Percentiles rank a stretch among this genome's conserved stretches.
Conservation (phyloP, 2,113 vertebrate genomes). For the Heterocephalus glaber region DNA sequence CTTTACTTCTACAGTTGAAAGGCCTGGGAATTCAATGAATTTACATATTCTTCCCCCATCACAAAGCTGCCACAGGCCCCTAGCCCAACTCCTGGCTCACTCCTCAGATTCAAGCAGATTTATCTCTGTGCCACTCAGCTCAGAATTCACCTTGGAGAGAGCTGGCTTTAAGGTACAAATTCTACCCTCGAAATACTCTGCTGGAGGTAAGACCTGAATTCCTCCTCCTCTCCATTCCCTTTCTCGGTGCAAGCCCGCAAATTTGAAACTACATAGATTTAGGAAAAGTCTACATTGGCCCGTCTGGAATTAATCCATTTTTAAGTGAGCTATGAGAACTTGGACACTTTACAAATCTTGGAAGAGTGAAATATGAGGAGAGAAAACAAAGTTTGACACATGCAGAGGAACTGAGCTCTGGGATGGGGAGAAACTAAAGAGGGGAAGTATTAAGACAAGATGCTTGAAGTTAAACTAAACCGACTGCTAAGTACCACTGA, state of each 20-base stretch:
- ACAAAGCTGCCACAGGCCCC: conserved; percentile 51
- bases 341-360: conserved; percentile 77
- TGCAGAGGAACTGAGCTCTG: conserved; percentile 59
- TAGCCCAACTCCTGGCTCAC: conserved; percentile 60
- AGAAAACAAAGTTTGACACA: conserved; percentile 73
- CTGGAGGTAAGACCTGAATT: neutral
- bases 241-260: conserved; percentile 1
- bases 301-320: conserved; percentile 79
- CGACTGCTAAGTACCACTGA: neutral
- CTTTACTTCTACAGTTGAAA: conserved; percentile 67
- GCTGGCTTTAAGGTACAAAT: neutral
- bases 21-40: conserved; percentile 71
- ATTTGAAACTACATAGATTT: conserved; percentile 73
- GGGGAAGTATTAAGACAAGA: conserved; percentile 49
- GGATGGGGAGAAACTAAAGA: neutral
- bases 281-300: conserved; percentile 66
- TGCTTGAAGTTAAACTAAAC: neutral
- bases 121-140: neutral
- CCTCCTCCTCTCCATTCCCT: neutral
- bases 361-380: conserved; percentile 76
- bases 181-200: neutral
- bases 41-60: conserved; percentile 24
- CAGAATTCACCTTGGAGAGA: conserved; percentile 55
- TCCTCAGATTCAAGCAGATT: conserved; percentile 56
- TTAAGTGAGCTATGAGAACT: conserved; percentile 81